phyloP scores from a whole-genome alignment of 1,140 invertebrate species.

The Anthonomus grandis region DNA sequence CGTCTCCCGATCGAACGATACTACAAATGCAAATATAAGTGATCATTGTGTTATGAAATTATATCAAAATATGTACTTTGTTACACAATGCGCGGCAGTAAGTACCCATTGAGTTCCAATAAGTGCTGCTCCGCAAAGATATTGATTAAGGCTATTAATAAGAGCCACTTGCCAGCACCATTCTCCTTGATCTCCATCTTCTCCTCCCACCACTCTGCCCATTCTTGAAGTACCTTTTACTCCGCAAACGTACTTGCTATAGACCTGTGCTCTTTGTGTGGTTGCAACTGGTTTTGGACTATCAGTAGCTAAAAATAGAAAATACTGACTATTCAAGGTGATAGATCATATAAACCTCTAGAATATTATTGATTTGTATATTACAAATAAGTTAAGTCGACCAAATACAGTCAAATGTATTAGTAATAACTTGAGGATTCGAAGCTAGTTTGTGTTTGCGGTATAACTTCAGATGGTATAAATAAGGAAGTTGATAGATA shows the following conservation, averaged over 20 bases:
- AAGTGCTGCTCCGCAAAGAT: constrained; percentile 92
- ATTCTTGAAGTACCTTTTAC: constrained; percentile 68
- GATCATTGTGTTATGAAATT: no score
- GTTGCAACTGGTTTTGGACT: constrained; percentile 52
- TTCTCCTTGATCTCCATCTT: constrained; percentile 83
- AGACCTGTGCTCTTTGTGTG: constrained; percentile 65
- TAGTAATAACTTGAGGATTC: no score
- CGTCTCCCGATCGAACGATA: constrained; percentile 85
- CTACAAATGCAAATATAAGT: no score
- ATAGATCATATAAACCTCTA: no score
- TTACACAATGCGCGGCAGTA: constrained; percentile 93
- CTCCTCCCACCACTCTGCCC: constrained; percentile 83
- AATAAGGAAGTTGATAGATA: no score
- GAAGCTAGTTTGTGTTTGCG: no score
- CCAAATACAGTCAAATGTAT: no score
- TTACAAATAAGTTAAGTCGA: no score
- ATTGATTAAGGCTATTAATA: constrained; percentile 90
- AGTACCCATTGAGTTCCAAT: constrained; percentile 94
- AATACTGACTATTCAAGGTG: no score
- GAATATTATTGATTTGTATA: no score
- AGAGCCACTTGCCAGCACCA: constrained; percentile 96
- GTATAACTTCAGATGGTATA: no score
- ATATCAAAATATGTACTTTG: constrained; percentile 89
- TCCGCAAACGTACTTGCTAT: constrained; percentile 89
- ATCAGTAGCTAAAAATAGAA: constrained; percentile 41